phyloP scores from a whole-genome alignment of 1,140 invertebrate species.

The Hycleus phaleratus region DNA sequence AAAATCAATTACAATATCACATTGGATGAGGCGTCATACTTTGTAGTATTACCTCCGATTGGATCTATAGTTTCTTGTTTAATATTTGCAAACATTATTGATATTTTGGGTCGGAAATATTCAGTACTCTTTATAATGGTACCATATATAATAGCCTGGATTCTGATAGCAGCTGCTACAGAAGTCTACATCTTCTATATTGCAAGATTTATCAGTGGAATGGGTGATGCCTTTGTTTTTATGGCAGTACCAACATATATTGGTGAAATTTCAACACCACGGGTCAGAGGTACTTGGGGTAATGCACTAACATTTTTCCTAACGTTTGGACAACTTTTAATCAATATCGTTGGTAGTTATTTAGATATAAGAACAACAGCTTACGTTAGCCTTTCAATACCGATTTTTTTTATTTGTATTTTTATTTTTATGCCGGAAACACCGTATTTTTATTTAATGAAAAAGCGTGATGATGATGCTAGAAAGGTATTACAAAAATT shows the following conservation, averaged over 20 bases:
- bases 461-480: constrained; percentile 23
- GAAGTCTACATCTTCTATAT: constrained; percentile 21
- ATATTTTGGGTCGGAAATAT: constrained; percentile 23
- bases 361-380: constrained; percentile 16
- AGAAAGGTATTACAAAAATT: constrained; percentile 20
- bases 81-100: constrained; percentile 16
- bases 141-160: constrained; percentile 19
- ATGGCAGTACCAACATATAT: constrained; percentile 24
- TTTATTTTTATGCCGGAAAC: constrained; percentile 24
- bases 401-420: constrained; percentile 6
- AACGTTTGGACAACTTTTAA: constrained; percentile 44
- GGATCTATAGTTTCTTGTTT: constrained; percentile 11
- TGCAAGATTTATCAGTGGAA: constrained; percentile 23
- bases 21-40: constrained; percentile 20
- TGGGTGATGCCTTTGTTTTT: constrained; percentile 30
- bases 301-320: constrained; percentile 44
- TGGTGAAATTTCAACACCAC: constrained; percentile 24
- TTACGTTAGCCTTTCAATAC: not conserved
- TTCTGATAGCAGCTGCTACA: constrained; percentile 16
- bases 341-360: constrained; percentile 47
- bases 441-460: constrained; percentile 28
- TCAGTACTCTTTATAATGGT: constrained; percentile 19
- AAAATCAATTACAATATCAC: constrained; percentile 24
- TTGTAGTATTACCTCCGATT: constrained; percentile 19
- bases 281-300: constrained; percentile 29